Percentiles rank a stretch among this genome's conserved stretches.
Evolutionary conservation across 2,113 vertebrate genomes (phyloP).

Genomic region (Dipodomys ordii): DNA sequence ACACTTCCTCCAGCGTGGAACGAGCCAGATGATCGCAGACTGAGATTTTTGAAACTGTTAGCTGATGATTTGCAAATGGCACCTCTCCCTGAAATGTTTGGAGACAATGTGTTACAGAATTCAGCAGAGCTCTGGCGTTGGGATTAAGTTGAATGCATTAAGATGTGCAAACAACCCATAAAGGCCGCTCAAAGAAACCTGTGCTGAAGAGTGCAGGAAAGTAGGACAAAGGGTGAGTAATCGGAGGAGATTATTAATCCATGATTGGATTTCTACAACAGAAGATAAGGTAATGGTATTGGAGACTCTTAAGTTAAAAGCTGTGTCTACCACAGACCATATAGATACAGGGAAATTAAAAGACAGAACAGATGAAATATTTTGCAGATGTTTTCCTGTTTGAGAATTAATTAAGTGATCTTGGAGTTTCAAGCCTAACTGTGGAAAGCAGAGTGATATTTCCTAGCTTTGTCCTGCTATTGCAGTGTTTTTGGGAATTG

Average conservation of each 20-base stretch:
- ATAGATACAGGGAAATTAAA: slow-evolving; percentile 96
- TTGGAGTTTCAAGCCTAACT: slow-evolving; percentile 95
- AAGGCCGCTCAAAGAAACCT: slow-evolving; percentile 96
- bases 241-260: slow-evolving; percentile 94
- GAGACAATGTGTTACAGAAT: slow-evolving; percentile 94
- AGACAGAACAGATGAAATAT: slow-evolving; percentile 96
- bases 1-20: background rate
- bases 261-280: slow-evolving; percentile 98
- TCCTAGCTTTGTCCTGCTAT: slow-evolving; percentile 94
- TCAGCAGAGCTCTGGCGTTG: slow-evolving; percentile 92
- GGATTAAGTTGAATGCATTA: slow-evolving; percentile 96
- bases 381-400: slow-evolving; percentile 96
- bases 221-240: slow-evolving; percentile 94
- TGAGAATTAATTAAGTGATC: slow-evolving; percentile 97
- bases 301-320: slow-evolving; percentile 93
- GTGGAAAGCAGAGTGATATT: slow-evolving; percentile 98
- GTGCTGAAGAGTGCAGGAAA: slow-evolving; percentile 97
- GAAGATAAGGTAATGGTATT: slow-evolving; percentile 95
- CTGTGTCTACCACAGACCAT: slow-evolving; percentile 91
- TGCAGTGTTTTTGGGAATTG: slow-evolving; percentile 96
- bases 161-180: slow-evolving; percentile 94
- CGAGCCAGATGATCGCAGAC: background rate
- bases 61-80: slow-evolving; percentile 91
- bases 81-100: slow-evolving; percentile 96
- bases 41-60: background rate